Base-by-base conservation (phyloP, 2,797 vertebrate genomes). In the Notamacropus eugenii region DNA sequence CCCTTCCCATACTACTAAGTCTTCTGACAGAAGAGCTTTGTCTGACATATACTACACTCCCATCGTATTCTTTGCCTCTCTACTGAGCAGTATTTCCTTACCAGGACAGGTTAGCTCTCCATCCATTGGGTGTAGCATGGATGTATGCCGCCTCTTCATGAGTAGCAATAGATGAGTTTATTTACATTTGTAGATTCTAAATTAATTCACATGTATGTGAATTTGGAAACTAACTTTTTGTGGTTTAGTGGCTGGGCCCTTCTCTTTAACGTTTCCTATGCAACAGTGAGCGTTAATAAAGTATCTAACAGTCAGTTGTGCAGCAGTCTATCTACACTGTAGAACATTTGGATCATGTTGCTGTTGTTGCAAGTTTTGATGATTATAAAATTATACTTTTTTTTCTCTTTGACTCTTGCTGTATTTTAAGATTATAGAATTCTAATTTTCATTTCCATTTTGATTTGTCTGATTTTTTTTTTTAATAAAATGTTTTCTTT, bases 401-500 rank as follows among this genome's bases (percentile, higher is more conserved):
- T 90, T 10, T 94, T 2, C 3, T 5, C 27, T 62, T 31, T 82
- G 29, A 24, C 27, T 40, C 0, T 13, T 12, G 9, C n/a, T 92
- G 22, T 58, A 24, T 57, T 52, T 55, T 90, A n/a, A n/a, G 9
- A 19, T 52, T n/a, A 34, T 12, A 82, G 29, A 95, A 59, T 0
- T 93, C 19, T 90, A 94, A 59, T 59, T 92, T 29, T 0, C 6
- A 5, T 3, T 97, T 0, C 0, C n/a, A 2, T 0, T 8, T 4
- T n/a, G 3, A 8, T 57, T 55, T 94, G 5, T 90, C 28, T 40
- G n/a, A 5, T 54, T 87, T 50, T 55, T 59, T 46, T 59, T 46
- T 55, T 59, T 93, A 94, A 94, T 95, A 92, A 40, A 1, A 22
- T 58, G 14, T 52, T 91, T 90, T 96, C 94, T 67, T 91, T 93